Percentiles rank a stretch among this genome's conserved stretches.
phyloP scores from a whole-genome alignment of 23 tunicate genomes.

The Trididemnum miniatum region DNA sequence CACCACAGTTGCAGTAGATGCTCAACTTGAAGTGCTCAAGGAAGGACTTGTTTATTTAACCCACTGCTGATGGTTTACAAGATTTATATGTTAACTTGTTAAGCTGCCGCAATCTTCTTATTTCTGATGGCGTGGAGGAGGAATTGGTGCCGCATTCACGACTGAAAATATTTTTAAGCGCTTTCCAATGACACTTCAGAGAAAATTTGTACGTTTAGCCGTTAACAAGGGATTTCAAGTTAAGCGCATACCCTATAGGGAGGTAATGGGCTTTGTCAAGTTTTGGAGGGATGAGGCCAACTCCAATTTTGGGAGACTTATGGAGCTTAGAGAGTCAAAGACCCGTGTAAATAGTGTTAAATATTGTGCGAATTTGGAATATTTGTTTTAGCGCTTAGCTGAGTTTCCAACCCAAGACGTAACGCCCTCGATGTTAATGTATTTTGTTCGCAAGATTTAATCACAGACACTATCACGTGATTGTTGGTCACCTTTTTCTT shows the following conservation, averaged over 20 bases:
- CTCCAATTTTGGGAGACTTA: background rate
- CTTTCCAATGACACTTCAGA: background rate
- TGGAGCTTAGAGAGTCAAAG: too few species aligned
- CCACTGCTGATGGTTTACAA: conserved; percentile 4
- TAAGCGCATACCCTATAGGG: background rate
- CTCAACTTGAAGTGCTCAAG: background rate
- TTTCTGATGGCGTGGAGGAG: conserved; percentile 1
- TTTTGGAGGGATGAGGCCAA: background rate
- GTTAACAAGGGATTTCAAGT: background rate
- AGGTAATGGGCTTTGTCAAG: background rate
- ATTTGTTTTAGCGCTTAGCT: too few species aligned
- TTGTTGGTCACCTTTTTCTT: too few species aligned
- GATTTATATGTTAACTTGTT: conserved; percentile 4
- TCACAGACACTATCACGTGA: too few species aligned
- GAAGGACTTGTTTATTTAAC: background rate
- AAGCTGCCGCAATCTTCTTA: conserved; percentile 6
- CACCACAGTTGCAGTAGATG: conserved; percentile 1
- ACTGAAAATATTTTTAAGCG: background rate
- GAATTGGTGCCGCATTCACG: background rate
- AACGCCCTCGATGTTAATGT: too few species aligned
- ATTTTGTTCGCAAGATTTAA: too few species aligned
- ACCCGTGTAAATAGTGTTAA: too few species aligned
- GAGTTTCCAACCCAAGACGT: too few species aligned
- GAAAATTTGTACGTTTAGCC: background rate
- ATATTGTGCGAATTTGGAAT: too few species aligned